phyloP scores from a whole-genome alignment of 2,888 invertebrate genomes.

The Quadriops clusia region DNA sequence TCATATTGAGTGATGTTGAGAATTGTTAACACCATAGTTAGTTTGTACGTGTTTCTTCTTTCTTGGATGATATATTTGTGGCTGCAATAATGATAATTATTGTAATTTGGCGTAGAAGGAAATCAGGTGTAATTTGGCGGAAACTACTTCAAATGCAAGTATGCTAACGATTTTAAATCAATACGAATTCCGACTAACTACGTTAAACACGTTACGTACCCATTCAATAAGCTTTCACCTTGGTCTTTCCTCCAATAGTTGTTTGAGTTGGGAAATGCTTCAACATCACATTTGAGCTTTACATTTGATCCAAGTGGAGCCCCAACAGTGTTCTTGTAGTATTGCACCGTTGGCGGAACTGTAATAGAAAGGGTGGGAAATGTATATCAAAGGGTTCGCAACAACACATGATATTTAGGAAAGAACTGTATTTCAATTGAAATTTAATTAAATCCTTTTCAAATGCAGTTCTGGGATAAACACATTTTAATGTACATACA shows the following conservation, averaged over 20 bases:
- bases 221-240: slow-evolving; percentile 40
- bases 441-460: no score
- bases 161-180: no score
- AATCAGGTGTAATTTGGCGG: slow-evolving; percentile 2
- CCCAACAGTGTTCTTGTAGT: slow-evolving; percentile 50
- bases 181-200: no score
- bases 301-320: slow-evolving; percentile 48
- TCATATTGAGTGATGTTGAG: slow-evolving; percentile 48
- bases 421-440: no score
- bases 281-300: slow-evolving; percentile 49
- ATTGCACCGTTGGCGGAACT: slow-evolving; percentile 54
- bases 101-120: not conserved
- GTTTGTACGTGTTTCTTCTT: slow-evolving; percentile 48
- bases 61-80: slow-evolving; percentile 53
- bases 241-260: slow-evolving; percentile 53
- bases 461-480: no score
- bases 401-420: no score
- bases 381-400: no score
- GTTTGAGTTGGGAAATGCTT: slow-evolving; percentile 52
- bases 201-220: no score
- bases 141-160: no score
- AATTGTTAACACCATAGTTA: slow-evolving; percentile 50
- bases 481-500: no score
- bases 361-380: slow-evolving; percentile 23
- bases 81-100: slow-evolving; percentile 33